Evolutionary conservation across 2,888 invertebrate genomes (phyloP).

Genomic region (Maniola hyperantus): DNA sequence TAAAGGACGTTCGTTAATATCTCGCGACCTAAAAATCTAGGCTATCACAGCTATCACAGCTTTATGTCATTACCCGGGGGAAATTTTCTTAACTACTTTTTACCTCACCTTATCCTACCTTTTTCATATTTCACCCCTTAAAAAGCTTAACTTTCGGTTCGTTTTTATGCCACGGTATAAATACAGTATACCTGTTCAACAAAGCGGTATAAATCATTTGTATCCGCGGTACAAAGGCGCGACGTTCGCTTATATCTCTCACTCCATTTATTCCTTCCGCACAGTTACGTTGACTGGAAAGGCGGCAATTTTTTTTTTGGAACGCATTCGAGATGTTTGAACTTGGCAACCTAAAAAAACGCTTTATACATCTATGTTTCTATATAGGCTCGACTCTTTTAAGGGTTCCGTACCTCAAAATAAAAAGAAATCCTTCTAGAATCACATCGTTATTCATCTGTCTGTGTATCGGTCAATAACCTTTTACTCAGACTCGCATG

Average conservation of each 20-base stretch:
- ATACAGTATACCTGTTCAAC: conserved; percentile 5
- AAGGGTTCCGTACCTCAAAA: too few relatives aligned
- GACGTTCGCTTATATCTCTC: conserved; percentile 26
- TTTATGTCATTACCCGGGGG: too few relatives aligned
- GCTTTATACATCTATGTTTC: background rate
- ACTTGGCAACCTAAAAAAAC: background rate
- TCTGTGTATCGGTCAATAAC: too few relatives aligned
- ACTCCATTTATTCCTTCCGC: conserved; percentile 55
- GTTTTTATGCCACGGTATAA: background rate
- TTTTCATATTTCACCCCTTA: background rate
- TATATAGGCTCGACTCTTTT: too few relatives aligned
- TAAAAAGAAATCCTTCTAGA: too few relatives aligned
- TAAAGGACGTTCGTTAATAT: conserved; percentile 25
- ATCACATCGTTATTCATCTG: too few relatives aligned
- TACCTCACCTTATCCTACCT: too few relatives aligned
- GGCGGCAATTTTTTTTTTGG: conserved; percentile 16
- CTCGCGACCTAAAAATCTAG: too few relatives aligned
- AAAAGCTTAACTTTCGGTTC: conserved; percentile 3
- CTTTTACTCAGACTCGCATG: too few relatives aligned
- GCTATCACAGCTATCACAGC: too few relatives aligned
- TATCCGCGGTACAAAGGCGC: conserved; percentile 22
- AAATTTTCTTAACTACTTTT: too few relatives aligned
- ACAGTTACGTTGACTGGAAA: conserved; percentile 46
- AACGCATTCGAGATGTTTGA: background rate
- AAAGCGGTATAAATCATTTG: conserved; percentile 18